Evolutionary conservation across 2,888 invertebrate species (phyloP), one percentile per base, ranked within the genome.

Genomic region (Bunonema sp.): DNA sequence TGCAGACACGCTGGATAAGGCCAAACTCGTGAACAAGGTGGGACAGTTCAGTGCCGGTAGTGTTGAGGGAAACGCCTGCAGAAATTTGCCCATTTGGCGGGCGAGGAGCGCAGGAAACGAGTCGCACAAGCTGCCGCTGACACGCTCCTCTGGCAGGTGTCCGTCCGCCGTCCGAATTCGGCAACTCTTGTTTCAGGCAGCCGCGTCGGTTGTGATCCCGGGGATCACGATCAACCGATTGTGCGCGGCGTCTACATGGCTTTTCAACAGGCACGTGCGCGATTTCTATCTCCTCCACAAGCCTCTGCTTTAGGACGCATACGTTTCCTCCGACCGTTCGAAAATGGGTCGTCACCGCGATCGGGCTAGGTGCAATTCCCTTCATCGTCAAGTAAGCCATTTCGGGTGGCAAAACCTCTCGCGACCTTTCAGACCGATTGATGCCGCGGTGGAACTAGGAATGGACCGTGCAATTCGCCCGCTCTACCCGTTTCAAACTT

Each of bases 161-260:
- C 8, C 7, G 15, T 16, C 15, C n/a, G n/a, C n/a, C n/a, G n/a
- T n/a, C n/a, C n/a, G n/a, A n/a, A n/a, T n/a, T n/a, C n/a, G n/a
- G n/a, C n/a, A n/a, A n/a, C n/a, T n/a, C n/a, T n/a, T n/a, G n/a
- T n/a, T n/a, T n/a, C 89, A 91, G 72, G 80, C 50, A 81, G 74
- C 91, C 42, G 91, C 91, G 0, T 88, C 89, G 0, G 80, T 87
- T 1, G 72, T 79, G 16, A 78, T 87, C 52, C 91, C 91, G 1
- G 91, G 93, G 2, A 77, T 81, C 54, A 81, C 84, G 8, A 89
- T 93, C 52, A 91, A 93, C 71, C 63, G 77, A 68, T 59, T 86
- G 47, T 84, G 84, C 68, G 77, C 77, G 0, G 61, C 71, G 19
- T 71, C 78, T 0, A 69, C 71, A 45, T 45, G 39, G 21, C 19